Evolutionary conservation across 2,888 invertebrate genomes (phyloP), one percentile per base, ranked within the genome.

Genomic region (Mimas tiliae): DNA sequence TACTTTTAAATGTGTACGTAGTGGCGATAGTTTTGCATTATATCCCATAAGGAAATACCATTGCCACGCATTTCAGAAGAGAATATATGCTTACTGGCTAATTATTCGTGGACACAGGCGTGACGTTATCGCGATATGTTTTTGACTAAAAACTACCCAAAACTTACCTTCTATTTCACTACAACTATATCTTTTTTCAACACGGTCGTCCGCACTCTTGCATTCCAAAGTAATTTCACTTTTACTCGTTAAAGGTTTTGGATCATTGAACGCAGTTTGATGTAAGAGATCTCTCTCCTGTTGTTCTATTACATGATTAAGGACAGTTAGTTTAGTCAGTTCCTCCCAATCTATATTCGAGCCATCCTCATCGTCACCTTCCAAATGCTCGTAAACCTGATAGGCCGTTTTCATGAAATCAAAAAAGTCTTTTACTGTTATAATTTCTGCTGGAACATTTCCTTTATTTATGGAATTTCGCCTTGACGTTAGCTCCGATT

Each of bases 341-440:
- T 94, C 92, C 51, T 94, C 94, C 94, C 94, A 94, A 71, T 94
- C 87, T 69, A 94, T 91, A 73, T 90, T 93, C 0, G 84, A 73
- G 3, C 85, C 85, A 47, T 91, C 91, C 72, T 94, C 84, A 76
- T 94, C 88, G 42, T 87, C 87, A 7, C 84, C 91, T 85, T 89
- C 91, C 69, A 90, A 78, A 73, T 93, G 89, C 74, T 94, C 93
- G 67, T 92, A 94, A 12, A 96, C 95, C 89, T 96, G 96, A 85
- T 96, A 96, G 0, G 96, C 96, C 8, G 96, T 96, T 82, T 95
- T 95, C 91, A 96, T 94, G 79, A 96, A 96, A 79, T 96, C 96
- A 75, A 96, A 95, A 79, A 96, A 96, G 75, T 95, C 95, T 83
- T 95, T 95, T 8, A 96, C 95, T 0, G 96, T 95, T 63, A 96